Evolutionary conservation across 2,888 invertebrate genomes (phyloP).

Genomic region (Caenorhabditis sp.): DNA sequence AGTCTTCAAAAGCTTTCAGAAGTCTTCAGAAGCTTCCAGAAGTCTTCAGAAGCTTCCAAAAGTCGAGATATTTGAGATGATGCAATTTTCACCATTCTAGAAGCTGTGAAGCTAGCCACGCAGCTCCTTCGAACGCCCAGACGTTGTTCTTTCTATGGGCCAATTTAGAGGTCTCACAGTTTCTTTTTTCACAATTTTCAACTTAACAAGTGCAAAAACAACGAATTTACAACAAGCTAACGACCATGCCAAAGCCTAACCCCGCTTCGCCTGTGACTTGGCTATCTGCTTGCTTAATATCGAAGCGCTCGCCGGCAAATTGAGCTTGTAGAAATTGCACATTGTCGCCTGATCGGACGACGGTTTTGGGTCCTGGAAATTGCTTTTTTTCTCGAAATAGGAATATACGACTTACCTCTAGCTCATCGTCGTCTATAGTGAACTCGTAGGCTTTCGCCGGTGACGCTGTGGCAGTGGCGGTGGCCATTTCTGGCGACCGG

Average conservation of each 20-base stretch:
- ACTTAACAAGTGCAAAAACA: not conserved
- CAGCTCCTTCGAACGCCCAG: too few relatives aligned
- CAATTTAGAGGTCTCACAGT: too few relatives aligned
- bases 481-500: constrained; percentile 38
- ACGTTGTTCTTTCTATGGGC: too few relatives aligned
- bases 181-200: not conserved
- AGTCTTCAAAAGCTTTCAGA: too few relatives aligned
- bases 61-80: too few relatives aligned
- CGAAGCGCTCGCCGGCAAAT: constrained; percentile 58
- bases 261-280: constrained; percentile 64
- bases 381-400: not conserved
- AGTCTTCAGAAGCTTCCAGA: too few relatives aligned
- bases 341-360: constrained; percentile 55
- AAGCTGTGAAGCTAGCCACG: too few relatives aligned
- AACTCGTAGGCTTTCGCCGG: constrained; percentile 59
- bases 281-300: constrained; percentile 64
- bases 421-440: constrained; percentile 62
- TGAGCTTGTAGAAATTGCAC: constrained; percentile 61
- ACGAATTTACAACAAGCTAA: constrained; percentile 3
- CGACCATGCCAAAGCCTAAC: constrained; percentile 16
- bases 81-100: too few relatives aligned
- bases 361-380: constrained; percentile 13
- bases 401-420: constrained; percentile 58
- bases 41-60: too few relatives aligned
- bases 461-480: constrained; percentile 34